Evolutionary conservation across 2,888 invertebrate genomes (phyloP).

Genomic region (Cheilosia pagana): DNA sequence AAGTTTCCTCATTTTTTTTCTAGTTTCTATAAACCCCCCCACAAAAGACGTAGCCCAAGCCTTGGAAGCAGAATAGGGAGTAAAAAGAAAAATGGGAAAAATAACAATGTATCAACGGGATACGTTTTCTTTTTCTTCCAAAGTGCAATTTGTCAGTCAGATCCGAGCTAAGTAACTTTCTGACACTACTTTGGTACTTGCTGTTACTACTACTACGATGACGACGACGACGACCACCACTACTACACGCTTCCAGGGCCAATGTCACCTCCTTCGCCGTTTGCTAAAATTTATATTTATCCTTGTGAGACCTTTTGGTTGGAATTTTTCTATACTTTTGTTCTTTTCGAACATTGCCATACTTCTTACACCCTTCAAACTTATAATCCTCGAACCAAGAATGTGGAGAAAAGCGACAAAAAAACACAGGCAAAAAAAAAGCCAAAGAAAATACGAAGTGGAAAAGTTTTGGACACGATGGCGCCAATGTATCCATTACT

Average conservation of each 20-base stretch:
- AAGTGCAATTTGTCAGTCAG: constrained; percentile 72
- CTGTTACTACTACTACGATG: constrained; percentile 15
- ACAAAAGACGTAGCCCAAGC: constrained; percentile 1
- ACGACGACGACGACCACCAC: background rate
- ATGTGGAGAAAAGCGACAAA: constrained; percentile 6
- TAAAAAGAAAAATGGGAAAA: constrained; percentile 53
- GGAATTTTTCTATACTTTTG: constrained; percentile 48
- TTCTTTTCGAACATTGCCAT: constrained; percentile 6
- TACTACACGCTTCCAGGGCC: constrained; percentile 10
- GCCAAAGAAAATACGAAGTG: constrained; percentile 63
- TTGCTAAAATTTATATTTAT: constrained; percentile 61
- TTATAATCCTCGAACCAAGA: constrained; percentile 56
- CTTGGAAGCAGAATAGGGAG: background rate
- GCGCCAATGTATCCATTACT: constrained; percentile 73
- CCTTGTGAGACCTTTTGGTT: constrained; percentile 50
- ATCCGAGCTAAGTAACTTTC: constrained; percentile 70
- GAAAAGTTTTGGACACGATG: constrained; percentile 73
- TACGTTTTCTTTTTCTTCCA: constrained; percentile 24
- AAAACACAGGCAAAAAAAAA: background rate
- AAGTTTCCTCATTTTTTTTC: constrained; percentile 39
- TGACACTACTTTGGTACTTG: constrained; percentile 66
- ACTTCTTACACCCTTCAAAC: constrained; percentile 44
- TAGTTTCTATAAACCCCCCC: background rate
- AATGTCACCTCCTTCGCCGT: constrained; percentile 55
- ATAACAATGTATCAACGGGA: constrained; percentile 66